Conservation (phyloP, 2,113 vertebrate genomes). For the Oxyura jamaicensis region DNA sequence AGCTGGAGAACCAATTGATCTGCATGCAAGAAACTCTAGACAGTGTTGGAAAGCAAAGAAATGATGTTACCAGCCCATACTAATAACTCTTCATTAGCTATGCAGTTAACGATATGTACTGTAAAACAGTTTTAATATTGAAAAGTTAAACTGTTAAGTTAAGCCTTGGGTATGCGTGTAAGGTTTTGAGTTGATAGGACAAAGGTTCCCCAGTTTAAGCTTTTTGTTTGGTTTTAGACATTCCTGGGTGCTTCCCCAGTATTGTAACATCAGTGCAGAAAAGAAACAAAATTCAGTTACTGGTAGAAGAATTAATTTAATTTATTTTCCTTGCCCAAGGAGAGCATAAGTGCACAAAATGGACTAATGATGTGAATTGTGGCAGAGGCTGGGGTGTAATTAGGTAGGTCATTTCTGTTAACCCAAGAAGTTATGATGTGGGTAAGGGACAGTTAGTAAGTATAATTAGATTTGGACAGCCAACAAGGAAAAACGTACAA, state of each 20-base stretch:
- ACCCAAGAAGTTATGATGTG: neutral
- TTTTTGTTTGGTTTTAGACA: neutral
- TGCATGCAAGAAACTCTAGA: neutral
- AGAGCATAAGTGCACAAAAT: neutral
- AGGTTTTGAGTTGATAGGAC: neutral
- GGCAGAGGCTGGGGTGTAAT: neutral
- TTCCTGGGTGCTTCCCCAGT: neutral
- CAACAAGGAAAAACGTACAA: neutral
- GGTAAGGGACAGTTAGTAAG: neutral
- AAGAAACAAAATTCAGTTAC: neutral
- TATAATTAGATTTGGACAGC: neutral
- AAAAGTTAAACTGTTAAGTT: neutral
- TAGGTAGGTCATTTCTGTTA: neutral
- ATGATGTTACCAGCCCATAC: neutral
- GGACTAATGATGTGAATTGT: neutral
- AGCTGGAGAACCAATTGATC: neutral
- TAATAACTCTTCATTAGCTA: neutral
- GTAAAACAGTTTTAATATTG: neutral
- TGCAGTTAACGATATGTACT: neutral
- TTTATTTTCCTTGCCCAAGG: neutral
- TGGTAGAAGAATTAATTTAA: neutral
- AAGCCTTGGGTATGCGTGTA: neutral
- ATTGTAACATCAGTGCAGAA: neutral
- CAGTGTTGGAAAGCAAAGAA: neutral
- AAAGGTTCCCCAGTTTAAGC: neutral